phyloP scores from a whole-genome alignment of 2,888 invertebrate genomes.

The Pecten maximus region DNA sequence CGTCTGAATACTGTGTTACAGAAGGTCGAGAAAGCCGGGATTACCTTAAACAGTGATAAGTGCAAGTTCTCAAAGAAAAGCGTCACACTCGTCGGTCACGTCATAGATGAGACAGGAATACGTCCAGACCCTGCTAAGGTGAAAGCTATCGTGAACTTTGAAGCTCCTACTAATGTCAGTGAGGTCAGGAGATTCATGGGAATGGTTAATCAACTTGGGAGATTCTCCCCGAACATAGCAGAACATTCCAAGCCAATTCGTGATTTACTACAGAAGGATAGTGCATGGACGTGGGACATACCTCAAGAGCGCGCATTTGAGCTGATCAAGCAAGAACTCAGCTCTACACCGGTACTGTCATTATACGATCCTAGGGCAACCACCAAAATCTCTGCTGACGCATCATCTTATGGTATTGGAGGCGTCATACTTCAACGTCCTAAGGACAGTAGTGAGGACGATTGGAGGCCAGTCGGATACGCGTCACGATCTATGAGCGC shows the following conservation, averaged over 20 bases:
- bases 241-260: background rate
- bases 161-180: slow-evolving; percentile 47
- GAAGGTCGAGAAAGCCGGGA: slow-evolving; percentile 41
- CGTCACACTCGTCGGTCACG: too few relatives aligned
- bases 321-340: slow-evolving; percentile 70
- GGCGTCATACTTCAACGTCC: too few relatives aligned
- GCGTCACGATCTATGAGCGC: slow-evolving; percentile 74
- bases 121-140: slow-evolving; percentile 38
- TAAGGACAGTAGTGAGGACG: slow-evolving; percentile 41
- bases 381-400: slow-evolving; percentile 73
- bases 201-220: too few relatives aligned
- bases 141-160: slow-evolving; percentile 48
- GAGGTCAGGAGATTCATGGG: slow-evolving; percentile 51
- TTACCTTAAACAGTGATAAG: too few relatives aligned
- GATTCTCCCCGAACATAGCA: slow-evolving; percentile 40
- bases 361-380: slow-evolving; percentile 70
- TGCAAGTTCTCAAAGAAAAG: too few relatives aligned
- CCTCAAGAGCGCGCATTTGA: slow-evolving; percentile 66
- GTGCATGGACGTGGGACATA: slow-evolving; percentile 50
- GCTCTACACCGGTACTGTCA: slow-evolving; percentile 71
- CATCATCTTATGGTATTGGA: too few relatives aligned
- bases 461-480: slow-evolving; percentile 76
- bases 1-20: slow-evolving; percentile 43
- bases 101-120: too few relatives aligned
- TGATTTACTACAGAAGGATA: too few relatives aligned